Percentiles rank a stretch among this genome's conserved stretches.
Evolutionary conservation across 37 sponge, comb jelly and placozoan genomes (phyloP).

Genomic region (Spongilla lacustris): DNA sequence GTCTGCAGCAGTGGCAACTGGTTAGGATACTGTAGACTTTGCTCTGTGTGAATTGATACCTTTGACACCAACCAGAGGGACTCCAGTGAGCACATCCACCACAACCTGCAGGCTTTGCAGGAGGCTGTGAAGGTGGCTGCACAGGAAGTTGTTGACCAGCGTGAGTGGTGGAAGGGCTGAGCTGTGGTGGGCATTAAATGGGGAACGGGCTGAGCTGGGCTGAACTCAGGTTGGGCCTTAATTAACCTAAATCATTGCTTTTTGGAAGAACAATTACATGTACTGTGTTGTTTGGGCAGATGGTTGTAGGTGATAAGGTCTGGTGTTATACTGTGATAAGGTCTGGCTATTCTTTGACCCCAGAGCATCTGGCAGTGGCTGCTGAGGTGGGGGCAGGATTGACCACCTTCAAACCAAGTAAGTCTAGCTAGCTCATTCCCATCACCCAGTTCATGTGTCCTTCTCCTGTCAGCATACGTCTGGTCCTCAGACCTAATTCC

Average conservation of each 20-base stretch:
- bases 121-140: conserved; percentile 64
- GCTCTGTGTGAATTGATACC: background rate
- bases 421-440: too few relatives aligned
- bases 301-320: too few relatives aligned
- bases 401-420: conserved; percentile 57
- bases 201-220: background rate
- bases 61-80: conserved; percentile 13
- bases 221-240: too few relatives aligned
- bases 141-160: conserved; percentile 50
- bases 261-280: too few relatives aligned
- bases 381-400: conserved; percentile 5
- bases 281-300: too few relatives aligned
- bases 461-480: conserved; percentile 53
- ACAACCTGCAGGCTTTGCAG: conserved; percentile 33
- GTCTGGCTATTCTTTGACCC: background rate
- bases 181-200: background rate
- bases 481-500: conserved; percentile 67
- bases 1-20: conserved; percentile 61
- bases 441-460: too few relatives aligned
- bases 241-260: too few relatives aligned
- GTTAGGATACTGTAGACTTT: background rate
- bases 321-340: too few relatives aligned
- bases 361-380: conserved; percentile 66
- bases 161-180: conserved; percentile 17
- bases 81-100: conserved; percentile 37